Conservation (phyloP, 2,113 vertebrate genomes). For the Grantiella picta region DNA sequence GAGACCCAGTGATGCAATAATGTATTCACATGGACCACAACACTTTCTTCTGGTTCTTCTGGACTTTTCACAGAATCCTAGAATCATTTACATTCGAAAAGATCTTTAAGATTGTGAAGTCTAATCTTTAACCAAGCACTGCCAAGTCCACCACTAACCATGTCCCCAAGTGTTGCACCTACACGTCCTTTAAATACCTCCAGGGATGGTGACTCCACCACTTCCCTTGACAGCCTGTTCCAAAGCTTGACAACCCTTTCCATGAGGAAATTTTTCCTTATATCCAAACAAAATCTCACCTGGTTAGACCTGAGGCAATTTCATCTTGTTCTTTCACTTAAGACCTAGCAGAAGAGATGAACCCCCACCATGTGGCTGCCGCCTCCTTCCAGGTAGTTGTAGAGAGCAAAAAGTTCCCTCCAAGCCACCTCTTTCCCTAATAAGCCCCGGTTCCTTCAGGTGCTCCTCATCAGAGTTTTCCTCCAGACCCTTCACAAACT, state of each 20-base stretch:
- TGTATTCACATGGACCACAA: accelerated
- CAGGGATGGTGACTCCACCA: background rate
- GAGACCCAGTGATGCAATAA: background rate
- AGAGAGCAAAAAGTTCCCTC: background rate
- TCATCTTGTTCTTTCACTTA: background rate
- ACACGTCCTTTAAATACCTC: background rate
- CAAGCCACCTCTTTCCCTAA: background rate
- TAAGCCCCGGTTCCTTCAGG: background rate
- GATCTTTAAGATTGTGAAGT: background rate
- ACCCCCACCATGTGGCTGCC: background rate
- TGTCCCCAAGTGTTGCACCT: too few species aligned
- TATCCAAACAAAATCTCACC: background rate
- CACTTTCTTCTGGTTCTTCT: background rate
- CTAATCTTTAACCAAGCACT: background rate
- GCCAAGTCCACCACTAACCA: background rate
- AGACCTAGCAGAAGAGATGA: background rate
- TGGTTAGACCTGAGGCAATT: background rate
- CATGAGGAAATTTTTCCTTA: background rate
- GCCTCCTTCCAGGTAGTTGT: background rate
- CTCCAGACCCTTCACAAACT: background rate
- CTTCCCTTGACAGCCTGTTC: background rate
- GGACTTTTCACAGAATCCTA: background rate
- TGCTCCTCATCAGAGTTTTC: background rate
- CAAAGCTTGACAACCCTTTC: background rate
- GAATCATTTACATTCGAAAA: background rate